Conservation (phyloP, 2,113 vertebrate species). For the Smithornis capensis region DNA sequence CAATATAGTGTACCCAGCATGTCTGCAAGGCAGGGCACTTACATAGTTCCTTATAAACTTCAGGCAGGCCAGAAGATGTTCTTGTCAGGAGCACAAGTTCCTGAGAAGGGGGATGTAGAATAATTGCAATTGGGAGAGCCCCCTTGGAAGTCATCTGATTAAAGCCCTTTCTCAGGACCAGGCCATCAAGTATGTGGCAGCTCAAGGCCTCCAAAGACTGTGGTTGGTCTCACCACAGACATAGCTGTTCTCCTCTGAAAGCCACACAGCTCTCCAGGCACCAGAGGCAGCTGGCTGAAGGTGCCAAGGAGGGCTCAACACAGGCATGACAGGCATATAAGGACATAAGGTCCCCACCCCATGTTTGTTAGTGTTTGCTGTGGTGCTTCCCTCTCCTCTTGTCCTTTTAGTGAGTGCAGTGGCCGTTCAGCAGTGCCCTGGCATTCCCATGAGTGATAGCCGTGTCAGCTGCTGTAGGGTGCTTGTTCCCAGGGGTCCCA, state of each 20-base stretch:
- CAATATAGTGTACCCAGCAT: not conserved
- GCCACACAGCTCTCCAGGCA: not conserved
- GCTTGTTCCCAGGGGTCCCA: not conserved
- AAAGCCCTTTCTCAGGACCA: not conserved
- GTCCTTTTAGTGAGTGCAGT: not conserved
- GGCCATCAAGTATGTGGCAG: not conserved
- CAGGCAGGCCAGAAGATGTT: not conserved
- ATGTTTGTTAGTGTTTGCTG: not conserved
- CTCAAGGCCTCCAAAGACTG: not conserved
- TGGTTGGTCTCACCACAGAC: not conserved
- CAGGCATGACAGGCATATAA: not conserved
- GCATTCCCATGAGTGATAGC: not conserved
- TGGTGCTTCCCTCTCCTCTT: not conserved
- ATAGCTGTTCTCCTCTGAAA: not conserved
- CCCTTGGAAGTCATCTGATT: not conserved
- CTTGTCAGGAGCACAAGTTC: not conserved
- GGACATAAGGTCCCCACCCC: not conserved
- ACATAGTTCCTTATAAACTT: not conserved
- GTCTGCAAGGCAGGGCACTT: not conserved
- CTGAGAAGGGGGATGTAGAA: not conserved
- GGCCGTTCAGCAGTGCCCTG: accelerated
- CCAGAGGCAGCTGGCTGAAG: not conserved
- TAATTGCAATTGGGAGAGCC: not conserved
- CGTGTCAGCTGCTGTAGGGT: not conserved
- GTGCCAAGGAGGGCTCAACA: not conserved